phyloP scores from a whole-genome alignment of 1,140 invertebrate genomes.

The Vollenhovia emeryi region DNA sequence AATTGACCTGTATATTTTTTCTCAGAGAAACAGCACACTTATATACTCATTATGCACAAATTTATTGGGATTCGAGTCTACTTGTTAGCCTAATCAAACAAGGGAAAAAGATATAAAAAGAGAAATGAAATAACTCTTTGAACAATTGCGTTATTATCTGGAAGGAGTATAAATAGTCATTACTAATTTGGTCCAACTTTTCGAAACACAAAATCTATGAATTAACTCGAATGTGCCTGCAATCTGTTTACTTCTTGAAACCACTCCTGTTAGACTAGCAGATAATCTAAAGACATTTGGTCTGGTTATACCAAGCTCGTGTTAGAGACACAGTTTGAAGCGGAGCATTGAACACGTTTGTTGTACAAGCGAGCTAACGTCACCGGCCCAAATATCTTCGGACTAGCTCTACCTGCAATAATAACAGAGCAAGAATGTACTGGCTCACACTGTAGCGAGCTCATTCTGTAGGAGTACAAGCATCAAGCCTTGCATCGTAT shows the following conservation, averaged over 20 bases:
- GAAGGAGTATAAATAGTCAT: slow-evolving; percentile 76
- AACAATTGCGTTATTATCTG: slow-evolving; percentile 58
- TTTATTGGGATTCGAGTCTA: slow-evolving; percentile 26
- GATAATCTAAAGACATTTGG: slow-evolving; percentile 82
- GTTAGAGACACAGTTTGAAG: slow-evolving; percentile 1
- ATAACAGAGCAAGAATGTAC: slow-evolving; percentile 84
- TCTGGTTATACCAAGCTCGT: slow-evolving; percentile 65
- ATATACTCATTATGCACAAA: slow-evolving; percentile 53
- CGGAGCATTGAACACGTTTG: not conserved
- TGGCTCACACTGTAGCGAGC: slow-evolving; percentile 84
- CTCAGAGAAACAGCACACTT: not conserved
- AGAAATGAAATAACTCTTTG: slow-evolving; percentile 23
- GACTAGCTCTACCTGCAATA: slow-evolving; percentile 79
- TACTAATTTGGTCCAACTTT: slow-evolving; percentile 75
- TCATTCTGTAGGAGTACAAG: slow-evolving; percentile 85
- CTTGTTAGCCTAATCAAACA: slow-evolving; percentile 16
- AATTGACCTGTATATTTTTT: not conserved
- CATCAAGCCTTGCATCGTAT: slow-evolving; percentile 86
- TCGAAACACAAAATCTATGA: slow-evolving; percentile 77
- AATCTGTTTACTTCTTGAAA: slow-evolving; percentile 84
- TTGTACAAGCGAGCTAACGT: slow-evolving; percentile 55
- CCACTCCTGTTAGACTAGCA: slow-evolving; percentile 83
- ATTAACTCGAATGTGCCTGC: slow-evolving; percentile 85
- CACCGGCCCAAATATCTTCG: slow-evolving; percentile 80
- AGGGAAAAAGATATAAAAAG: slow-evolving; percentile 16